These are phyloP conservation scores for Stenopsyche tienmushanensis DNA, from an alignment of 1,140 invertebrate species.

Conservation along the genomic window DNA sequence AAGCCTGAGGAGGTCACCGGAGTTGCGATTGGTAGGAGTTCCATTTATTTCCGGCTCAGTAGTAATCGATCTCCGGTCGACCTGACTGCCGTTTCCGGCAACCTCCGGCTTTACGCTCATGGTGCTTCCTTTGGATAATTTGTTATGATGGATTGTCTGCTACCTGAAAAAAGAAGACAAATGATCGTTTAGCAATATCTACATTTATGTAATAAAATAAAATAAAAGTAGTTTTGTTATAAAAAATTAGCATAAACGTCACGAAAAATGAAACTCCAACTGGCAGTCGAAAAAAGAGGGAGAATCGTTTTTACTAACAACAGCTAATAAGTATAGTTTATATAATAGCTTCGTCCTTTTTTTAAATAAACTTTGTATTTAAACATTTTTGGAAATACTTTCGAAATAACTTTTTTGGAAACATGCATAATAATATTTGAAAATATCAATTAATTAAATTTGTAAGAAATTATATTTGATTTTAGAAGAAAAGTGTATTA, in stretches of 20 bases:
- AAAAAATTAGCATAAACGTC: too few species aligned
- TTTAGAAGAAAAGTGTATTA: too few species aligned
- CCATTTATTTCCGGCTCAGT: slow-evolving; percentile 31
- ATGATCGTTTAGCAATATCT: neutral
- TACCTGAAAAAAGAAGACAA: slow-evolving; percentile 21
- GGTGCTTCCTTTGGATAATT: neutral
- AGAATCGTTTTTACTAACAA: neutral
- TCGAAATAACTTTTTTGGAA: too few species aligned
- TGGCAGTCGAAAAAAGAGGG: too few species aligned
- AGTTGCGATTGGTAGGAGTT: slow-evolving; percentile 45
- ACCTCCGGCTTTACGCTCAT: slow-evolving; percentile 35
- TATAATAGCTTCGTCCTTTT: neutral
- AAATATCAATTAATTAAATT: too few species aligned
- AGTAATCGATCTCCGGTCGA: slow-evolving; percentile 24
- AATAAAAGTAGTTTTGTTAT: neutral
- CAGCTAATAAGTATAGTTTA: neutral
- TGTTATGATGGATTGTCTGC: neutral
- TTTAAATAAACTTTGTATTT: too few species aligned
- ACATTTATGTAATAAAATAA: neutral
- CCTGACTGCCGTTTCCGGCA: slow-evolving; percentile 19
- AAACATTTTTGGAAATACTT: too few species aligned
- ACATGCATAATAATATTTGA: too few species aligned
- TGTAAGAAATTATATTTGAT: too few species aligned
- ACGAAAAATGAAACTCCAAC: too few species aligned
- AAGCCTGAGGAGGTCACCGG: slow-evolving; percentile 54